Evolutionary conservation across 2,888 invertebrate species (phyloP).

Genomic region (Drosophila trichaetosa): DNA sequence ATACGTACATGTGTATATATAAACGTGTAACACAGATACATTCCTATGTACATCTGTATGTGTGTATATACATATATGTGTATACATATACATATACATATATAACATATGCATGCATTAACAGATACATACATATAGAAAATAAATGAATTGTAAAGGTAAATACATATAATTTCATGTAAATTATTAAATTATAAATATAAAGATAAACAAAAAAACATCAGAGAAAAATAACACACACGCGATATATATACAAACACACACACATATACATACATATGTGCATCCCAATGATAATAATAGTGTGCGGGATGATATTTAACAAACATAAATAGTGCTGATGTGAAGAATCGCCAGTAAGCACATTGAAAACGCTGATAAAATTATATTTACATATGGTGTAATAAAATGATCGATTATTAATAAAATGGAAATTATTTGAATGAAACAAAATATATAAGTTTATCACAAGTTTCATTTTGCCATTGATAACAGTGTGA

Average conservation of each 20-base stretch:
- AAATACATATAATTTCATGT: conserved; percentile 64
- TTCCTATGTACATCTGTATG: conserved; percentile 39
- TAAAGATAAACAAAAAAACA: conserved; percentile 6
- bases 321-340: conserved; percentile 19
- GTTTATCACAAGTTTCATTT: background rate
- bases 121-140: conserved; percentile 34
- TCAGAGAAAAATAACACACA: conserved; percentile 14
- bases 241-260: conserved; percentile 26
- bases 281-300: conserved; percentile 49
- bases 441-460: conserved; percentile 40
- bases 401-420: conserved; percentile 76
- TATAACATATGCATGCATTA: conserved; percentile 13
- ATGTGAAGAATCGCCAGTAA: conserved; percentile 12
- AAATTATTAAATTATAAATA: conserved; percentile 59
- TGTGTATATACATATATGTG: conserved; percentile 30
- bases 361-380: conserved; percentile 59
- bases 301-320: conserved; percentile 25
- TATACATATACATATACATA: conserved; percentile 26
- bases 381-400: conserved; percentile 78
- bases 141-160: conserved; percentile 50
- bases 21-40: conserved; percentile 11
- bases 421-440: conserved; percentile 68
- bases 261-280: conserved; percentile 10
- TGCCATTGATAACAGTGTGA: background rate
- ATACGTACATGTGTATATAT: conserved; percentile 34